phyloP scores from a whole-genome alignment of 2,888 invertebrate genomes.

The Cybosia mesomella region DNA sequence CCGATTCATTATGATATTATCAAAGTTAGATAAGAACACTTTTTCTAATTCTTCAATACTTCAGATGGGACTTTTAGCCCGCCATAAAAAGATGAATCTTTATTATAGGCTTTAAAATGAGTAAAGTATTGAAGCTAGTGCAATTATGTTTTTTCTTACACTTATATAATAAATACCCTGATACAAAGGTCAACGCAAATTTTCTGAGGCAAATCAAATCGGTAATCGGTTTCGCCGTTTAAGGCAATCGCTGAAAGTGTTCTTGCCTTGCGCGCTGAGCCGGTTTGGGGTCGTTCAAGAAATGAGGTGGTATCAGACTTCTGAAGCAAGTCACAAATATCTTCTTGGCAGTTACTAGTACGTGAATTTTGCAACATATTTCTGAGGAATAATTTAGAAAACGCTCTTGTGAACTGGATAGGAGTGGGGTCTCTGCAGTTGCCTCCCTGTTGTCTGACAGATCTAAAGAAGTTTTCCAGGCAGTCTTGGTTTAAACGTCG shows the following conservation, averaged over 20 bases:
- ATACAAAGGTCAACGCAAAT: not conserved
- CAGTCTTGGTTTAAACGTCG: not conserved
- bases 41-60: too few relatives aligned
- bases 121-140: not conserved
- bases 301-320: not conserved
- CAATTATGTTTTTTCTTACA: too few relatives aligned
- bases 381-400: slow-evolving; percentile 30
- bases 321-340: slow-evolving; percentile 8
- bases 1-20: too few relatives aligned
- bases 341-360: slow-evolving; percentile 21
- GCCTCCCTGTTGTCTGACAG: too few relatives aligned
- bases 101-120: too few relatives aligned
- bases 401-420: slow-evolving; percentile 30
- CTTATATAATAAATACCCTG: not conserved
- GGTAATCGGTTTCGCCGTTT: not conserved
- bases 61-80: too few relatives aligned
- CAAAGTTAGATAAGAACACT: too few relatives aligned
- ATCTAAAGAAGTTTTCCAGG: slow-evolving; percentile 5
- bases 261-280: not conserved
- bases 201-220: not conserved
- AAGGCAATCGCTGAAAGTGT: too few relatives aligned
- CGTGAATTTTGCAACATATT: slow-evolving; percentile 20
- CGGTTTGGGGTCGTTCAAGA: not conserved
- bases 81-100: too few relatives aligned
- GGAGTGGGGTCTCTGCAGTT: slow-evolving; percentile 30